Conservation (phyloP, 2,888 invertebrate genomes). For the Steinernema hermaphroditum region DNA sequence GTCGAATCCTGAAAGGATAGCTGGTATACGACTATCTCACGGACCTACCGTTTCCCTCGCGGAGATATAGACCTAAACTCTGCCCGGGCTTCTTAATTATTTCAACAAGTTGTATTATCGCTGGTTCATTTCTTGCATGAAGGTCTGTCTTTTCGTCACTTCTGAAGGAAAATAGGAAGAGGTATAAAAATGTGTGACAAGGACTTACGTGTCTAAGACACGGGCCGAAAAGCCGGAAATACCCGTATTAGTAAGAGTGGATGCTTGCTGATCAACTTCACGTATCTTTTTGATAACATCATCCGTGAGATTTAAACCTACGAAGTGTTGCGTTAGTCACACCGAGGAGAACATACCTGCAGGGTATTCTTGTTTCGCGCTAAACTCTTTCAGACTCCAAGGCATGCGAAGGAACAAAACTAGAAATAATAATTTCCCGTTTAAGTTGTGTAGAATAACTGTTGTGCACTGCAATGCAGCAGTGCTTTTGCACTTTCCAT, state of each 20-base stretch:
- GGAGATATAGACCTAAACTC: slow-evolving; percentile 91
- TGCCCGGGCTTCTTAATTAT: slow-evolving; percentile 98
- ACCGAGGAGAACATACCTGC: neutral
- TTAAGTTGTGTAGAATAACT: neutral
- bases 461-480: neutral
- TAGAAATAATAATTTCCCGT: neutral
- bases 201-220: slow-evolving; percentile 56
- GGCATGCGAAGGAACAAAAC: slow-evolving; percentile 2
- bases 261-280: slow-evolving; percentile 62
- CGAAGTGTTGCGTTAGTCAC: neutral
- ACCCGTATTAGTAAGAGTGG: slow-evolving; percentile 62
- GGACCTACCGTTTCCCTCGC: slow-evolving; percentile 81
- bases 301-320: slow-evolving; percentile 51
- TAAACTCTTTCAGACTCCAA: slow-evolving; percentile 24
- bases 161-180: neutral
- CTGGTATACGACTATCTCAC: neutral
- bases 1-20: slow-evolving; percentile 73
- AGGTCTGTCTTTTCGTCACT: slow-evolving; percentile 48
- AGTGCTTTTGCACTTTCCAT: neutral
- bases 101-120: slow-evolving; percentile 76
- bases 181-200: neutral
- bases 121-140: slow-evolving; percentile 47
- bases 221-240: slow-evolving; percentile 62
- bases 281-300: slow-evolving; percentile 61
- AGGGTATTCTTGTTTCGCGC: slow-evolving; percentile 14